Conservation (phyloP, 1,140 invertebrate species). For the Drosophila simulans region DNA sequence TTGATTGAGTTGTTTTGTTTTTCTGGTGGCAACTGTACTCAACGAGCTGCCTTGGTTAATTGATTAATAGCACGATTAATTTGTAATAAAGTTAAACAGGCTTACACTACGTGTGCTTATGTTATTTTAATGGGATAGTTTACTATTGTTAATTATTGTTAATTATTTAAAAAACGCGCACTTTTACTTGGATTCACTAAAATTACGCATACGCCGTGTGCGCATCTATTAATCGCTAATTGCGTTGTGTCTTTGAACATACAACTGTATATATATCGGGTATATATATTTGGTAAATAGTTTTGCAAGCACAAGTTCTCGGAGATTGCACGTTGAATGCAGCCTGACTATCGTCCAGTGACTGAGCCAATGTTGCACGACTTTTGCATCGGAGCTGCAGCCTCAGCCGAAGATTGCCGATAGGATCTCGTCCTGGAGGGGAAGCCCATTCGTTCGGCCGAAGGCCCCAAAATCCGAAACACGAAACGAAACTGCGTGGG, state of each 20-base stretch:
- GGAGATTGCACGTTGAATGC: conserved; percentile 70
- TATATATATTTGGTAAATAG: conserved; percentile 22
- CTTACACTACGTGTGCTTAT: too few species aligned
- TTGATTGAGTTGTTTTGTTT: conserved; percentile 42
- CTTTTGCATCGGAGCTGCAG: conserved; percentile 67
- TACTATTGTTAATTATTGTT: background rate
- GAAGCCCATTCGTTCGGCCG: conserved; percentile 21
- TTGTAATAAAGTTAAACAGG: background rate
- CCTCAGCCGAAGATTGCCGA: conserved; percentile 30
- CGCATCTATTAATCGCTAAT: conserved; percentile 16
- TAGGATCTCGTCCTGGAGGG: conserved; percentile 30
- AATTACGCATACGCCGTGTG: conserved; percentile 35
- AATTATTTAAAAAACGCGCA: background rate
- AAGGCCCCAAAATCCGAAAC: background rate
- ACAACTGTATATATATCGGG: conserved; percentile 2
- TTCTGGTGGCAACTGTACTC: conserved; percentile 44
- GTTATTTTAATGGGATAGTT: background rate
- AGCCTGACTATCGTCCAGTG: conserved; percentile 70
- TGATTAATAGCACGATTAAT: conserved; percentile 12
- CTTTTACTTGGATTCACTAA: background rate
- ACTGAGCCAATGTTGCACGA: conserved; percentile 66
- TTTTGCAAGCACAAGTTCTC: conserved; percentile 4
- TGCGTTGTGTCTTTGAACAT: conserved; percentile 31
- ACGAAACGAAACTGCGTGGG: conserved; percentile 21
- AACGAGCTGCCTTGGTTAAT: conserved; percentile 18